A percentile compares a stretch with the other conserved stretches of the same genome.
Conservation (phyloP, 92 coral and sea anemone genomes). For the Palythoa caribaeorum region DNA sequence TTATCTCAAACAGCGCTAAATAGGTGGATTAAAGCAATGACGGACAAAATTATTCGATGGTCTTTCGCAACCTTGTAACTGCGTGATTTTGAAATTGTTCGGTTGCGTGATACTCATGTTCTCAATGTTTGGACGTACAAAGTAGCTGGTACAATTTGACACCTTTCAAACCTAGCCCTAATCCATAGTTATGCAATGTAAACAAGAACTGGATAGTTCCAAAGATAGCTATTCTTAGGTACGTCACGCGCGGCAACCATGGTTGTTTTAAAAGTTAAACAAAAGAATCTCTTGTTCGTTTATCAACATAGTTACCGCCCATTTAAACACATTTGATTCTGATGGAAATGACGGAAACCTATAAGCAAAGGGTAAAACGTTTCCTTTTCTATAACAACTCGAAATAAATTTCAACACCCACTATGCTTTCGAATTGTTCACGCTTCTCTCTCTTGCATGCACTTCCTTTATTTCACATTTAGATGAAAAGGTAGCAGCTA, state of each 20-base stretch:
- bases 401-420: neutral
- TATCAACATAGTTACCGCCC: too few species aligned
- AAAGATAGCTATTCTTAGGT: too few species aligned
- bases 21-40: neutral
- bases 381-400: neutral
- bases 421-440: neutral
- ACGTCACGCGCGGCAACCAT: too few species aligned
- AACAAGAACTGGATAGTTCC: neutral
- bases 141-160: neutral
- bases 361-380: neutral
- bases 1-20: neutral
- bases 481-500: neutral
- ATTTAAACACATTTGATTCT: too few species aligned
- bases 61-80: neutral
- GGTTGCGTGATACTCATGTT: neutral
- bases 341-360: too few species aligned
- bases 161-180: neutral
- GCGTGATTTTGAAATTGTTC: neutral
- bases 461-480: neutral
- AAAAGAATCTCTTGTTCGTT: too few species aligned
- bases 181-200: conserved; percentile 19
- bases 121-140: neutral
- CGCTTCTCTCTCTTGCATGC: neutral
- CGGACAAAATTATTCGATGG: neutral
- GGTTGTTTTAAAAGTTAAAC: too few species aligned